Base-by-base conservation (phyloP, 2,888 invertebrate genomes). In the Arrhopalites spinosus region DNA sequence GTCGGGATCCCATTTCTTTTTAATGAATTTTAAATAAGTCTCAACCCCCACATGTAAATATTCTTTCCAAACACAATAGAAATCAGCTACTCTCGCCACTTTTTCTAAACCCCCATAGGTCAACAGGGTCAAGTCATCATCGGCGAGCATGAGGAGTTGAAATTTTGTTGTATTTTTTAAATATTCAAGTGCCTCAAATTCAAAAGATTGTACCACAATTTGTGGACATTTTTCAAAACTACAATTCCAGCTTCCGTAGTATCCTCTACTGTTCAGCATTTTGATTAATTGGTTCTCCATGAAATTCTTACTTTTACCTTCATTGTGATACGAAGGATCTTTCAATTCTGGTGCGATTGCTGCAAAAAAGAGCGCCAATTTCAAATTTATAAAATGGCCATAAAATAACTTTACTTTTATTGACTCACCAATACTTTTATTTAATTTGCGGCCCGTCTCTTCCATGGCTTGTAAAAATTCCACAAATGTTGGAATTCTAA, bases 401-500 rank as follows among this genome's bases (percentile, higher is more conserved):
- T n/a, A 2, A 25, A n/a, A 8, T 20, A 68, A 47, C 3, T 66
- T 73, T 13, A 17, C 20, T 61, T 61, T 27, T 27, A 25, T n/a
- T n/a, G 17, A 50, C 66, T 66, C 56, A 78, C 79, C 79, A n/a
- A 80, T 75, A 0, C 73, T 29, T 67, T 61, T 73, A 13, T 73
- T 74, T 29, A 77, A 45, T 43, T 75, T 74, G 64, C 45, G 73
- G 0, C 69, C 59, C 66, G 77, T 74, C 29, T 73, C 68, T 13
- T 78, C 78, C 7, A 80, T 73, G 1, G 64, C 53, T 15, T 74
- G 63, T 17, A 81, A 23, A 69, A 77, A 82, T 50, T 82, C 80
- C 27, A 80, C 53, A 63, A 82, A 81, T 2, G 80, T 80, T n/a
- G 81, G 82, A n/a, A 82, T 80, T n/a, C 25, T 13, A 30, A 78